Conservation (phyloP, 2,888 invertebrate genomes). For the Epinotia brunnichana region DNA sequence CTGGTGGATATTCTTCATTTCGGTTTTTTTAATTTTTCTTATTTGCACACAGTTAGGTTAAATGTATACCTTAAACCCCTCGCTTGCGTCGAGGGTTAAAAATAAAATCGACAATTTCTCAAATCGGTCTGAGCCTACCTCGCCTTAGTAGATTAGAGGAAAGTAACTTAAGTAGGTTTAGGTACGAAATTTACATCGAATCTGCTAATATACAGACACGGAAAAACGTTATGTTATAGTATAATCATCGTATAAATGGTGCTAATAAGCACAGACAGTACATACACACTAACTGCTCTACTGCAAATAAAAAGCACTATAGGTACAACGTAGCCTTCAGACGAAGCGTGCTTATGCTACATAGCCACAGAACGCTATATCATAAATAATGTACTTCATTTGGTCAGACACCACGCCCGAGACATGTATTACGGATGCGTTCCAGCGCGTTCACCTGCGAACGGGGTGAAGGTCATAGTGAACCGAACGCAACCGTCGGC, state of each 20-base stretch:
- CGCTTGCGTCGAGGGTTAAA: too few species aligned
- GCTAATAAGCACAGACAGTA: neutral
- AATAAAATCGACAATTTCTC: too few species aligned
- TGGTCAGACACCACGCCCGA: conserved; percentile 45
- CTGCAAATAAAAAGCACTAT: conserved; percentile 22
- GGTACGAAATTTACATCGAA: too few species aligned
- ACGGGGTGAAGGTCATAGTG: conserved; percentile 79
- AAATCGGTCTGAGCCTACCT: too few species aligned
- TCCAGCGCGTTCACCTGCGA: conserved; percentile 73
- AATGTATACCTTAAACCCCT: neutral
- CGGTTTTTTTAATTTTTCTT: neutral
- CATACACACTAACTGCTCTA: conserved; percentile 1
- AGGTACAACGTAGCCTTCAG: conserved; percentile 28
- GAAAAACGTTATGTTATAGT: too few species aligned
- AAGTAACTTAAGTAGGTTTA: too few species aligned
- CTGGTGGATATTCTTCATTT: neutral
- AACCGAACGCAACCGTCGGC: conserved; percentile 53
- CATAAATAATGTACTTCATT: conserved; percentile 21
- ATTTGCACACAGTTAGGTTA: neutral
- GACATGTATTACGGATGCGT: conserved; percentile 56
- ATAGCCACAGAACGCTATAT: conserved; percentile 24
- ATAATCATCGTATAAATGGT: neutral
- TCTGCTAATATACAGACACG: neutral
- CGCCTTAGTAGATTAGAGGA: too few species aligned
- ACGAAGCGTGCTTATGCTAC: conserved; percentile 29